Evolutionary conservation across 1,140 invertebrate genomes (phyloP).

Genomic region (Latrodectus geometricus): DNA sequence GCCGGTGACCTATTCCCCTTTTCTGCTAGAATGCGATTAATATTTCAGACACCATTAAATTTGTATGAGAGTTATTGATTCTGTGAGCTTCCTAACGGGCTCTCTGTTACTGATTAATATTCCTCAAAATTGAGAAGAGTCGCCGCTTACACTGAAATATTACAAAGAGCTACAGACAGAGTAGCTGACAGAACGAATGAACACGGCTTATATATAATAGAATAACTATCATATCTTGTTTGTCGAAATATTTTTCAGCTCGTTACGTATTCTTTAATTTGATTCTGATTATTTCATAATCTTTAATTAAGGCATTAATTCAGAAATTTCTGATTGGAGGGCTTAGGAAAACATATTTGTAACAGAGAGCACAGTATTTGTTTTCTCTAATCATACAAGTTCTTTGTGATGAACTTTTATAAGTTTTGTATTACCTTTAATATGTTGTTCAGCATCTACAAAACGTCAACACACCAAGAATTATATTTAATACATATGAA

Average conservation of each 20-base stretch:
- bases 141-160: slow-evolving; percentile 8
- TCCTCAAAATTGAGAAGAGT: slow-evolving; percentile 40
- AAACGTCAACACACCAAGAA: too few relatives aligned
- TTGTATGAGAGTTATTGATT: slow-evolving; percentile 57
- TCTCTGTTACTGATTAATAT: slow-evolving; percentile 42
- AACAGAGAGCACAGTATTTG: too few relatives aligned
- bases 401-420: too few relatives aligned
- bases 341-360: background rate
- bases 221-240: slow-evolving; percentile 20
- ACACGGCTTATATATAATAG: slow-evolving; percentile 35
- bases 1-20: slow-evolving; percentile 22
- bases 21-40: slow-evolving; percentile 56
- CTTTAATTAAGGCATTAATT: background rate
- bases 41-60: slow-evolving; percentile 59
- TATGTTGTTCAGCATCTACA: too few relatives aligned
- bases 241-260: background rate
- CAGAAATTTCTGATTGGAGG: background rate
- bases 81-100: slow-evolving; percentile 11
- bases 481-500: too few relatives aligned
- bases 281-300: slow-evolving; percentile 12
- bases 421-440: too few relatives aligned
- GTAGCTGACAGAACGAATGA: background rate
- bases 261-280: background rate
- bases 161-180: slow-evolving; percentile 23
- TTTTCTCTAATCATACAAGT: too few relatives aligned